Base-by-base conservation (phyloP, 1,140 invertebrate genomes). In the Papilio helenus region DNA sequence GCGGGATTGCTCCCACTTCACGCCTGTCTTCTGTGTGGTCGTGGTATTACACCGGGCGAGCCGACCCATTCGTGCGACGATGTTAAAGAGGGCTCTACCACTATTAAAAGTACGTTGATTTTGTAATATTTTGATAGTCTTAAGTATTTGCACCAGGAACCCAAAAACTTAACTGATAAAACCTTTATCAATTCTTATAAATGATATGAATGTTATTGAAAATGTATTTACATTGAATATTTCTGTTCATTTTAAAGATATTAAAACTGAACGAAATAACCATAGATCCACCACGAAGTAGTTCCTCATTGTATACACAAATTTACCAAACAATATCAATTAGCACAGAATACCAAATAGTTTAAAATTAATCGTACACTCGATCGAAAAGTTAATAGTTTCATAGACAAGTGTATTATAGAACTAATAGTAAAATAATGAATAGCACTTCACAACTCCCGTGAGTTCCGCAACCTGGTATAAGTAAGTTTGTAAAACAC, bases 391-490 rank as follows among this genome's bases (percentile, higher is more conserved):
- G 72, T 74, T 74, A 49, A 49, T 74, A 44, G 72, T 49, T 74
- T 74, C 72, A 74, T 74, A 74, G 12, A 74, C 42, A 74, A 74
- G 72, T 74, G 42, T 74, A 74, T 29, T 74, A 49, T 23, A 51
- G 42, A 46, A 74, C 44, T 29, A 16, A 42, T 42, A 74, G 42
- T 44, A 74, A 46, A 73, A 73, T 73, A 73, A 51, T 74, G 72
- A 74, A 74, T 29, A 74, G 72, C 72, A 26, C 72, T 74, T 46
- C 72, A 16, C 39, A 29, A 74, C 42, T 46, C 20, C 72, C 42
- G n/a, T 23, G 72, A 74, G 72, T 74, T 74, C 42, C 12, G 72
- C 14, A 74, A 51, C 72, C 23, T 74, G 42, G 10, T 74, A 74
- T 74, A 26, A 74, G 44, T 20, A 49, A 74, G 72, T 74, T 74